These are phyloP conservation scores for Ptychadena robeensis DNA, from an alignment of 2,797 vertebrate genomes.

Conservation along the genomic window DNA sequence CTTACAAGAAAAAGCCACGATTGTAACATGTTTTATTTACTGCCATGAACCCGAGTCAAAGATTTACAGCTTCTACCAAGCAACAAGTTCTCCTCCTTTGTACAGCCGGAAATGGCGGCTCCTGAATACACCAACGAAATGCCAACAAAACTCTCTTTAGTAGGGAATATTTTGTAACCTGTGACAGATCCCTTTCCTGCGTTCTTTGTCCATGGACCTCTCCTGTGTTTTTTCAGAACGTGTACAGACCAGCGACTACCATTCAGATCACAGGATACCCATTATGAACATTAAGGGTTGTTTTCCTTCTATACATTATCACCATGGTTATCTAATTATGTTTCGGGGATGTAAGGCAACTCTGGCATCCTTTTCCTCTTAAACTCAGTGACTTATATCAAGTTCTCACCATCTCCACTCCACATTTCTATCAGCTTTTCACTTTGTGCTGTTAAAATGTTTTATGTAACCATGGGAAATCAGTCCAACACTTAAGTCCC, in stretches of 20 bases:
- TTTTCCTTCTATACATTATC: neutral
- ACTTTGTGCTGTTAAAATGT: neutral
- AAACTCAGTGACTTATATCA: neutral
- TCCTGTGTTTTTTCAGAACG: neutral
- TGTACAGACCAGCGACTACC: neutral
- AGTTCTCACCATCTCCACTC: neutral
- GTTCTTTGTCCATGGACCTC: neutral
- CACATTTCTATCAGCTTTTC: neutral
- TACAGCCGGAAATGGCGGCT: conserved; percentile 1
- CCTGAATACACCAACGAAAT: neutral
- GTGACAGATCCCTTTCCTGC: neutral
- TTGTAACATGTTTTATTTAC: conserved; percentile 16
- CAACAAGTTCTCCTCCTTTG: conserved; percentile 8
- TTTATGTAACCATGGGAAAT: neutral
- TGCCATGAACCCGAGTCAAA: conserved; percentile 9
- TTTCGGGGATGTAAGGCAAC: neutral
- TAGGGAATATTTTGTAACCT: neutral
- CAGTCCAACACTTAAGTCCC: neutral
- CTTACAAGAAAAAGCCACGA: neutral
- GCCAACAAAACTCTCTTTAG: neutral
- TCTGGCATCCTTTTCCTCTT: neutral
- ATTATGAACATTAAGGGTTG: neutral
- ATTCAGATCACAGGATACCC: conserved; percentile 9
- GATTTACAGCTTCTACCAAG: conserved; percentile 34
- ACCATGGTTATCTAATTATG: neutral